A percentile compares a stretch with the other conserved stretches of the same genome.
These are phyloP conservation scores for Ptychochromis oligacanthus DNA, from an alignment of 2,113 vertebrate species.

Conservation along the genomic window DNA sequence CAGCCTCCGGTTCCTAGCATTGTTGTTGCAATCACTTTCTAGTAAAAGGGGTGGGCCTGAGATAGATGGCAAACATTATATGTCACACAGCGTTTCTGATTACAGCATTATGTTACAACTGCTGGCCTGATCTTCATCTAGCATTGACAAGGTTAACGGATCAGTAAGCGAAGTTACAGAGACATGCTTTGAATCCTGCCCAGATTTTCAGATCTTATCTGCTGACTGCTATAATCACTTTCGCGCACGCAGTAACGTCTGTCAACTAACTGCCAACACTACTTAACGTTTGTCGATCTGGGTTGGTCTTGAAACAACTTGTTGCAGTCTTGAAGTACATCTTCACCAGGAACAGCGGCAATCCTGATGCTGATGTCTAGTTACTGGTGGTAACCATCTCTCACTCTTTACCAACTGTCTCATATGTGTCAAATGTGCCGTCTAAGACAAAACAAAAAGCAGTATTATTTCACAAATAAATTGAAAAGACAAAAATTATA, in stretches of 20 bases:
- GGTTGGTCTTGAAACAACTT: neutral
- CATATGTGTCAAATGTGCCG: neutral
- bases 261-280: neutral
- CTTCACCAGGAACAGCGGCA: neutral
- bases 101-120: neutral
- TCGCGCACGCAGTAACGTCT: neutral
- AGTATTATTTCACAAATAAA: too few relatives aligned
- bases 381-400: neutral
- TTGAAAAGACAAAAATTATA: too few relatives aligned
- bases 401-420: neutral
- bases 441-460: too few relatives aligned
- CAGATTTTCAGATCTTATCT: neutral
- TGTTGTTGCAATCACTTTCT: conserved; percentile 64
- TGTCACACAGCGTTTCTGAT: neutral
- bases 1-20: conserved; percentile 59
- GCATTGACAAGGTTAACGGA: neutral
- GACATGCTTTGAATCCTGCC: neutral
- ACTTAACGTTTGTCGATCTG: neutral
- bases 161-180: neutral
- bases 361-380: neutral
- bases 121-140: neutral
- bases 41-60: conserved; percentile 49
- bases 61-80: conserved; percentile 15
- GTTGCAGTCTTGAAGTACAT: neutral
- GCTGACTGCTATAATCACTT: neutral